These are phyloP conservation scores for Dicycla oo DNA, from an alignment of 2,888 invertebrate genomes.

Conservation along the genomic window DNA sequence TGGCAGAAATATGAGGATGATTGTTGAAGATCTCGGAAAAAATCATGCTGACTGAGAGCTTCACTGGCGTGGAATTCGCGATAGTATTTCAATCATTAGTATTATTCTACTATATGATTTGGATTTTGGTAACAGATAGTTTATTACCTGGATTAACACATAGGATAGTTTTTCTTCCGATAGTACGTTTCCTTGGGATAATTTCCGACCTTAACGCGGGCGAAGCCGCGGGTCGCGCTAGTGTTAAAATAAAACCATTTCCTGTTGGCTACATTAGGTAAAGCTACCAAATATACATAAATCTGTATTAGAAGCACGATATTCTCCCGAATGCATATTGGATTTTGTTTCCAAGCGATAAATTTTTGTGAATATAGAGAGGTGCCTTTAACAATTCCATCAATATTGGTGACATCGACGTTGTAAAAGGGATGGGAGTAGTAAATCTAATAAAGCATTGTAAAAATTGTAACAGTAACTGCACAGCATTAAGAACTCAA, in stretches of 20 bases:
- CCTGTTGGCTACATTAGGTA: conserved; percentile 11
- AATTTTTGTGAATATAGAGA: conserved; percentile 53
- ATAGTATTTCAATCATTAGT: no score
- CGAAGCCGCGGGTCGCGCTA: no score
- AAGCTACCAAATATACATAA: conserved; percentile 34
- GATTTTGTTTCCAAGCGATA: conserved; percentile 55
- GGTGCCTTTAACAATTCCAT: conserved; percentile 61
- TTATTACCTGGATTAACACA: no score
- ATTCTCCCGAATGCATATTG: conserved; percentile 44
- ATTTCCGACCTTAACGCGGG: no score
- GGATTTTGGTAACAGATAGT: no score
- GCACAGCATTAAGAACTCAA: conserved; percentile 5
- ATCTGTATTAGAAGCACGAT: conserved; percentile 36
- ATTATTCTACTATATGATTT: no score
- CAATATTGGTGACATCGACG: conserved; percentile 49
- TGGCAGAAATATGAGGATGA: no score
- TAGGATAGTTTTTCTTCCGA: no score
- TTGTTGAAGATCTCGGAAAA: no score
- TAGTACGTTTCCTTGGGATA: no score
- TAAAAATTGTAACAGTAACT: conserved; percentile 11
- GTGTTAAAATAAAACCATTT: conserved; percentile 9
- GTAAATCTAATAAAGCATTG: conserved; percentile 28
- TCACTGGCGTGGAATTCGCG: no score
- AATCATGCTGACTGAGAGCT: no score
- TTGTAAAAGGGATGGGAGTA: conserved; percentile 9